Evolutionary conservation across 2,888 invertebrate genomes (phyloP).

Genomic region (Dolomedes plantarius): DNA sequence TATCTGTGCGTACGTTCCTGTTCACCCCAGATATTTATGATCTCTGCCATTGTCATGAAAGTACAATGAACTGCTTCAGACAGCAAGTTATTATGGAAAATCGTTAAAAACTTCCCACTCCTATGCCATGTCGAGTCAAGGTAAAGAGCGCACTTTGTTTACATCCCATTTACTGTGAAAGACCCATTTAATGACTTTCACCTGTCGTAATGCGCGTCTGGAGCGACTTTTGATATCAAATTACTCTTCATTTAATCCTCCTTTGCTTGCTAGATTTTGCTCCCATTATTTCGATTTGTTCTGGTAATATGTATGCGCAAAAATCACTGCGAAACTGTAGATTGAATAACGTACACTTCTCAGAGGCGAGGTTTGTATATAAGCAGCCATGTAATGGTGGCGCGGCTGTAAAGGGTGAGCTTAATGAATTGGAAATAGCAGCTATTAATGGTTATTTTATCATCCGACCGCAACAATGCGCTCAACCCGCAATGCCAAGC

Average conservation of each 20-base stretch:
- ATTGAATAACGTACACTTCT: neutral
- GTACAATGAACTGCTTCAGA: too few species aligned
- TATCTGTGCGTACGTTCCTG: too few species aligned
- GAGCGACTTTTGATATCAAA: neutral
- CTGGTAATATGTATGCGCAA: neutral
- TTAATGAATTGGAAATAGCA: conserved; percentile 1
- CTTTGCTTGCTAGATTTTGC: neutral
- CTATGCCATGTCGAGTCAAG: too few species aligned
- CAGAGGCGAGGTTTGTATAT: neutral
- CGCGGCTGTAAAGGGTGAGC: neutral
- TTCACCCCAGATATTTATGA: too few species aligned
- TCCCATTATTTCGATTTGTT: neutral
- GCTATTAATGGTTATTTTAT: conserved; percentile 20
- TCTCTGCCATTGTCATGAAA: too few species aligned
- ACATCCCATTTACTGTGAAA: too few species aligned
- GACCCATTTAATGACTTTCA: neutral
- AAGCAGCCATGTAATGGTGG: neutral
- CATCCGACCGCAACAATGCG: neutral
- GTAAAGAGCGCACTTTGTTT: too few species aligned
- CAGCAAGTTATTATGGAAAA: too few species aligned
- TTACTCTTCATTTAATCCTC: neutral
- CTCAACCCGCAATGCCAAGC: neutral
- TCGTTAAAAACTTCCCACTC: too few species aligned
- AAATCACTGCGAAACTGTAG: neutral
- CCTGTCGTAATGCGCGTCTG: neutral